Percentiles rank a stretch among this genome's conserved stretches.
These are phyloP conservation scores for Oncorhynchus kisutch DNA, from an alignment of 2,113 vertebrate genomes.

Conservation along the genomic window DNA sequence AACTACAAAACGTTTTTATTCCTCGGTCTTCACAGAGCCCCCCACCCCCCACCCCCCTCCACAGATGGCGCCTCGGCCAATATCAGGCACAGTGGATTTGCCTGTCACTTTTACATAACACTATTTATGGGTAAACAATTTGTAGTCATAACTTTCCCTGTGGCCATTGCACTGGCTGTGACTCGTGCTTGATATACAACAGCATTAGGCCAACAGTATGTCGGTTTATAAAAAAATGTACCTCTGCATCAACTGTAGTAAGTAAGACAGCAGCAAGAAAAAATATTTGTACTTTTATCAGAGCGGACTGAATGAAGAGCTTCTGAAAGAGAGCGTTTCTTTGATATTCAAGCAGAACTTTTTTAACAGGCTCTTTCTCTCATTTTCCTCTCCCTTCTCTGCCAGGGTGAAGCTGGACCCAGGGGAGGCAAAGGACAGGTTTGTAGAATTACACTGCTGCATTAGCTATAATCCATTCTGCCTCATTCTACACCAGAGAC, in stretches of 20 bases:
- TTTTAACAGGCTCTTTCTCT: not conserved
- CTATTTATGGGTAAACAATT: not conserved
- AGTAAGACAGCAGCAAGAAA: not conserved
- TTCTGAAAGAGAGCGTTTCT: not conserved
- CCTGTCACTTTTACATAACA: conserved; percentile 14
- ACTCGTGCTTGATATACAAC: no score
- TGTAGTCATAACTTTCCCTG: not conserved
- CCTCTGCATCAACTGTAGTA: not conserved
- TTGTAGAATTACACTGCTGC: conserved; percentile 66
- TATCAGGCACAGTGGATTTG: not conserved
- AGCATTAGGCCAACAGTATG: no score
- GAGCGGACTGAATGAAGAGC: not conserved
- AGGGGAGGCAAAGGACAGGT: conserved; percentile 77
- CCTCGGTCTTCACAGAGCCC: no score
- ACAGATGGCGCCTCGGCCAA: not conserved
- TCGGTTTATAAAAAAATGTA: no score
- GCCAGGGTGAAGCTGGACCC: conserved; percentile 73
- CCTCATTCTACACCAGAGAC: conserved; percentile 9
- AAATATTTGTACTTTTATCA: not conserved
- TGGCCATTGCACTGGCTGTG: not conserved
- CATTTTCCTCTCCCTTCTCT: conserved; percentile 23
- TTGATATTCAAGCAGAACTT: no score
- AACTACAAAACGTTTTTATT: not conserved
- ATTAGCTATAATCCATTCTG: conserved; percentile 25
- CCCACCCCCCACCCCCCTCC: no score